A percentile compares a stretch with the other conserved stretches of the same genome.
These are phyloP conservation scores for Arizona elegans DNA, from an alignment of 2,113 vertebrate species.

Conservation along the genomic window DNA sequence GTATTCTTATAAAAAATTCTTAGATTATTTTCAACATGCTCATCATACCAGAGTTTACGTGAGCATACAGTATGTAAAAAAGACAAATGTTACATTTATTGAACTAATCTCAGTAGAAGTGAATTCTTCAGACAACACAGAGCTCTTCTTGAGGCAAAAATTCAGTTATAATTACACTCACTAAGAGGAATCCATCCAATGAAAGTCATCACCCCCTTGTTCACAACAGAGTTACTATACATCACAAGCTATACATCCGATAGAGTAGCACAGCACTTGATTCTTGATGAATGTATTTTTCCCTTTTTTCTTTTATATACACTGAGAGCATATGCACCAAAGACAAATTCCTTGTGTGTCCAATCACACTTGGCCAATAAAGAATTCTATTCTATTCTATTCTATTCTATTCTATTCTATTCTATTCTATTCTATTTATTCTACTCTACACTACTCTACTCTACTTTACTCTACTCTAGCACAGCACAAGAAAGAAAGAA, in stretches of 20 bases:
- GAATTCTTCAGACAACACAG: not conserved
- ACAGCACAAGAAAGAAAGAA: not conserved
- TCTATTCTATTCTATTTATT: too few species aligned
- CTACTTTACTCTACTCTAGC: too few species aligned
- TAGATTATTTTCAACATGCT: not conserved
- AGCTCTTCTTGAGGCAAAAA: not conserved
- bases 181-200: not conserved
- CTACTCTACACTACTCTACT: too few species aligned
- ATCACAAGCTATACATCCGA: not conserved
- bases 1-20: not conserved
- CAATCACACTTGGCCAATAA: too few species aligned
- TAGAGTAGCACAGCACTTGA: not conserved
- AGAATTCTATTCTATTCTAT: too few species aligned
- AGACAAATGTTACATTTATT: not conserved
- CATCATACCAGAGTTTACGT: not conserved
- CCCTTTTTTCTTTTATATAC: too few species aligned
- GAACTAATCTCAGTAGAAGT: not conserved
- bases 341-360: too few species aligned
- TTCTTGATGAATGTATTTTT: too few species aligned
- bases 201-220: not conserved
- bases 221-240: not conserved
- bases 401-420: too few species aligned
- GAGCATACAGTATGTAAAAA: not conserved
- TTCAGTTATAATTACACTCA: not conserved
- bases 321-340: too few species aligned